Evolutionary conservation across 1,140 invertebrate genomes (phyloP), one percentile per base, ranked within the genome.

Genomic region (Orius insidiosus): DNA sequence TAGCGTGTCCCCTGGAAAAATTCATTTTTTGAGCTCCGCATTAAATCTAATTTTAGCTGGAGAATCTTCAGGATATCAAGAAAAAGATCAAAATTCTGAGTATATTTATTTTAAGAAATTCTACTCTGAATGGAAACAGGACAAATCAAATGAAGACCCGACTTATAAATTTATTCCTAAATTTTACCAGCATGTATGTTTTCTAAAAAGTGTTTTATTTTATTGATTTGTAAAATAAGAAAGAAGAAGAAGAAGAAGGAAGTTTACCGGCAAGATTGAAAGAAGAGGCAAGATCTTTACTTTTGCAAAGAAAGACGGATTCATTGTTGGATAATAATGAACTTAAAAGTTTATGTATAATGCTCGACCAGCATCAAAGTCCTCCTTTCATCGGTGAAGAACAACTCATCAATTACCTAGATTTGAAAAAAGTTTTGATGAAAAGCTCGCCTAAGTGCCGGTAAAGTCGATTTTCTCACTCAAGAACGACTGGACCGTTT

Each of bases 311-410:
- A 9, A 37, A 40, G 33, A 46, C 32, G 13, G 13, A 36, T 9
- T 24, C 16, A 4, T 18, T 51, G 1, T 34, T 51, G 5, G 49
- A 51, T 15, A 51, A 46, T 45, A 37, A 51, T 30, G 49, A 51
- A 47, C 19, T 51, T 6, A 51, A 46, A 35, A 35, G 32, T 7
- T 33, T 51, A 14, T 47, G 49, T 35, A n/a, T 47, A 10, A 13
- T 51, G 14, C 35, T 51, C 11, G 49, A 47, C 18, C 14, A 49
- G 15, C 19, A 43, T n/a, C 39, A 43, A 15, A 47, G 31, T 45
- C 46, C 45, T 30, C 46, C 46, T 1, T 34, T 40, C 38, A 35
- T 18, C n/a, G 41, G 40, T 16, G 44, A 51, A 31, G 45, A 51
- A 5, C 45, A 51, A 34, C 30, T 47, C 9, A 42, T 51, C 10